Conservation (phyloP, 2,797 vertebrate species). For the Kryptolebias ocellatus region DNA sequence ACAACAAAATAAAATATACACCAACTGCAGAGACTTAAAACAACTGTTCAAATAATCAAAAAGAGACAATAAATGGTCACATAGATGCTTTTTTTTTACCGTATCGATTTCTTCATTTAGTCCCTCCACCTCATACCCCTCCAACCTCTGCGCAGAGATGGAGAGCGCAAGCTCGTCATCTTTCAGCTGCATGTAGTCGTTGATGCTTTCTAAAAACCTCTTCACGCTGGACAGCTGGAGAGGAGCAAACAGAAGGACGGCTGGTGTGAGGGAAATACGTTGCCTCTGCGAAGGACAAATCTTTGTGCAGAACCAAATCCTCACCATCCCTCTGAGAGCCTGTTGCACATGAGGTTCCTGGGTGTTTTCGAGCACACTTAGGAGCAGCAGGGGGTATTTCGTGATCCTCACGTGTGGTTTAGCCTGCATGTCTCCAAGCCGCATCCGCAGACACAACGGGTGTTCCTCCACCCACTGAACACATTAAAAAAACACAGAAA, state of each 20-base stretch:
- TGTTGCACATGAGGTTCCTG: conserved; percentile 61
- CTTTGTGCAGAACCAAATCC: not conserved
- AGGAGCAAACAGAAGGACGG: not conserved
- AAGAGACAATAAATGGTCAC: not conserved
- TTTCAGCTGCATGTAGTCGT: conserved; percentile 77
- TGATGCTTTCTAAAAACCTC: conserved; percentile 82
- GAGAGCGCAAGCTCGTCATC: conserved; percentile 81
- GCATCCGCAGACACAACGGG: conserved; percentile 82
- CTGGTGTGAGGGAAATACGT: not conserved
- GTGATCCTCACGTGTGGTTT: conserved; percentile 89
- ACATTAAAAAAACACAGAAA: conserved; percentile 12
- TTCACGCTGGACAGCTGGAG: conserved; percentile 79
- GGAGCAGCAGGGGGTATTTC: conserved; percentile 88
- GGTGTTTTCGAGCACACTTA: conserved; percentile 82
- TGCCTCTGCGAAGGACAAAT: not conserved
- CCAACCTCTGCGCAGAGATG: conserved; percentile 79
- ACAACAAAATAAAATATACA: not conserved
- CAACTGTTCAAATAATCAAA: not conserved
- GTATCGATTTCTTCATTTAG: conserved; percentile 87
- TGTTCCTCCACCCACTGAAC: conserved; percentile 88
- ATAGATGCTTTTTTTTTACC: conserved; percentile 67
- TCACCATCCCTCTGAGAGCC: conserved; percentile 80
- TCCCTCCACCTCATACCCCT: conserved; percentile 83
- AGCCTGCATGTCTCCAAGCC: conserved; percentile 86
- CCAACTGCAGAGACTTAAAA: not conserved